Percentiles rank a stretch among this genome's conserved stretches.
Evolutionary conservation across 1,140 invertebrate genomes (phyloP).

Genomic region (Leptestheria dahalacensis): DNA sequence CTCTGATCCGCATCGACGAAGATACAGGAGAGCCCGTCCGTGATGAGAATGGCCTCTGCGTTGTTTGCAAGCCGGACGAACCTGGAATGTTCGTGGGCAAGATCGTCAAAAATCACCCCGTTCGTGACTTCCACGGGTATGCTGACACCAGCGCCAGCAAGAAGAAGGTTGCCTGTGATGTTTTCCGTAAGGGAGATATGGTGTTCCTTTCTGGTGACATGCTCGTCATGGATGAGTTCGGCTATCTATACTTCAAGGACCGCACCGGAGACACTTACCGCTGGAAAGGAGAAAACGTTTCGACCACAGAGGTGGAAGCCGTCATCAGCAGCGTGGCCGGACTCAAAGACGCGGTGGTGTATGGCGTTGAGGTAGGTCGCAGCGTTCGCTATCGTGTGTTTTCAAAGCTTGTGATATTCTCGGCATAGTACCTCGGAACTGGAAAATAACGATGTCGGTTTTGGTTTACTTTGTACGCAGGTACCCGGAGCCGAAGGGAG

Average conservation of each 20-base stretch:
- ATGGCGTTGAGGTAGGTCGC: conserved; percentile 40
- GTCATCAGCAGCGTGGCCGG: conserved; percentile 73
- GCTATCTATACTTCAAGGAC: conserved; percentile 91
- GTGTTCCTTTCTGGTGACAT: conserved; percentile 91
- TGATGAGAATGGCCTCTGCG: conserved; percentile 57
- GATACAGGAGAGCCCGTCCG: conserved; percentile 67
- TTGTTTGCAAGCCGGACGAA: conserved; percentile 56
- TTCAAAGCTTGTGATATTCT: too few relatives aligned
- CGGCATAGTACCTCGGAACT: not conserved
- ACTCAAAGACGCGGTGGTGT: conserved; percentile 42
- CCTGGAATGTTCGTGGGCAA: conserved; percentile 92
- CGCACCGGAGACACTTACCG: conserved; percentile 94
- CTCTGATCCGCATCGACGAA: conserved; percentile 75
- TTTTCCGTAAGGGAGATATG: conserved; percentile 75
- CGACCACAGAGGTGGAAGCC: conserved; percentile 91
- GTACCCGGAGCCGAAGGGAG: conserved; percentile 67
- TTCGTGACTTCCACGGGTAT: conserved; percentile 73
- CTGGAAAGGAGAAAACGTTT: conserved; percentile 97
- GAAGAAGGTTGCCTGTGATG: conserved; percentile 81
- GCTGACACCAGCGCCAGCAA: conserved; percentile 79
- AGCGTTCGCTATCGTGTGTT: not conserved
- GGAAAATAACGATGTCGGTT: not conserved
- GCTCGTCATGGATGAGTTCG: conserved; percentile 74
- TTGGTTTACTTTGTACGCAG: not conserved
- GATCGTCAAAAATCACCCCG: conserved; percentile 68